These are phyloP conservation scores for Pachypanchax playfairii DNA, from an alignment of 2,113 vertebrate species.

Conservation along the genomic window DNA sequence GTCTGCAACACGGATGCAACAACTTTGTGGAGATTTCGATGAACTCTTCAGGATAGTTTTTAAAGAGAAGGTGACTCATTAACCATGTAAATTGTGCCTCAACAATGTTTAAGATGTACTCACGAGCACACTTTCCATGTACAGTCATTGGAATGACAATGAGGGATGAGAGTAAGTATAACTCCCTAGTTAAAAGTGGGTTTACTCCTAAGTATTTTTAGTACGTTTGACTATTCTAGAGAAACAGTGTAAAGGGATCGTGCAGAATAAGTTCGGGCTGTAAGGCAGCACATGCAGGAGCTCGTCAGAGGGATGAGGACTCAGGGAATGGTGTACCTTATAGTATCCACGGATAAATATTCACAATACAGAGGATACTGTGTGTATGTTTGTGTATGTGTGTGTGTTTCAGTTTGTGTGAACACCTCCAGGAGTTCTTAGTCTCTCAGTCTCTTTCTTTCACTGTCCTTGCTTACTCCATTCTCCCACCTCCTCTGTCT, in stretches of 20 bases:
- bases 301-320: conserved; percentile 37
- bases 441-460: conserved; percentile 43
- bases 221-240: conserved; percentile 36
- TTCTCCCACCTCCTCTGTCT: conserved; percentile 25
- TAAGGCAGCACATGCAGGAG: conserved; percentile 71
- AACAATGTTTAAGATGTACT: neutral
- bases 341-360: conserved; percentile 75
- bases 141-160: conserved; percentile 19
- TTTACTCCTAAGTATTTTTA: conserved; percentile 25
- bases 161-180: neutral
- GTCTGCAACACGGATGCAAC: conserved; percentile 11
- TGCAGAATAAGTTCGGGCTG: conserved; percentile 63
- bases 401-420: conserved; percentile 33
- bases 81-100: conserved; percentile 7
- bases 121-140: conserved; percentile 16
- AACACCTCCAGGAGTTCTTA: conserved; percentile 62
- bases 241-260: conserved; percentile 62
- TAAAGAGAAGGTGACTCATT: neutral
- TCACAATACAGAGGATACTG: conserved; percentile 69
- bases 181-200: too few species aligned
- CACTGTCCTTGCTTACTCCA: conserved; percentile 37
- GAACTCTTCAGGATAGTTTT: conserved; percentile 36
- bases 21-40: conserved; percentile 23
- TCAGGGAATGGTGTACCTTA: conserved; percentile 35
- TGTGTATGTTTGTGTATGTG: conserved; percentile 25